Conservation (phyloP, 2,113 vertebrate genomes). For the Phalacrocorax brasilianus region DNA sequence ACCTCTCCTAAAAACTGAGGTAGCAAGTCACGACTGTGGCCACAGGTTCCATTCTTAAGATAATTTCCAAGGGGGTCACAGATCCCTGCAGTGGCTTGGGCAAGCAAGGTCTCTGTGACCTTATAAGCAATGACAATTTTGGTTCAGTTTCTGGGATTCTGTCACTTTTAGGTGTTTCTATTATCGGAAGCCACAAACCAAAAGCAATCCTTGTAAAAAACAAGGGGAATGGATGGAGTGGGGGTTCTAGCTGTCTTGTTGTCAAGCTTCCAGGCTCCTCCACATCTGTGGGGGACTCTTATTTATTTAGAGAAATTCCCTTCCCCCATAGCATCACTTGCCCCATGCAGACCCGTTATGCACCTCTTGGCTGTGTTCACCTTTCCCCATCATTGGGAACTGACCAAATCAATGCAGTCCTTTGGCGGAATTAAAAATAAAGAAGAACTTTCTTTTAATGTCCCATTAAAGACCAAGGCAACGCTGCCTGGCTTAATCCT, state of each 20-base stretch:
- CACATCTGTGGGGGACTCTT: too few species aligned
- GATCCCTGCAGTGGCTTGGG: accelerated
- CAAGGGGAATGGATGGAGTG: background rate
- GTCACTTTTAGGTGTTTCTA: background rate
- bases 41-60: background rate
- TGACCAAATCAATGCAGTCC: background rate
- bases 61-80: background rate
- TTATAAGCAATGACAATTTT: background rate
- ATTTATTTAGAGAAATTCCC: background rate
- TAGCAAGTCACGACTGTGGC: accelerated
- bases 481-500: background rate
- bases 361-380: background rate
- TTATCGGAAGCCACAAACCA: background rate
- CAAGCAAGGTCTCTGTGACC: background rate
- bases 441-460: background rate
- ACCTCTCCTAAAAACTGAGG: background rate
- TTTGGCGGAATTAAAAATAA: background rate
- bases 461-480: background rate
- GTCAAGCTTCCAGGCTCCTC: background rate
- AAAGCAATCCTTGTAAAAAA: background rate
- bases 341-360: background rate
- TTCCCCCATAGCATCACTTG: background rate
- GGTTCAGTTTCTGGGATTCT: background rate
- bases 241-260: background rate
- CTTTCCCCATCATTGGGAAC: background rate